A percentile compares a stretch with the other conserved stretches of the same genome.
Evolutionary conservation across 1,140 invertebrate species (phyloP).

Genomic region (Drosophila lacteicornis): DNA sequence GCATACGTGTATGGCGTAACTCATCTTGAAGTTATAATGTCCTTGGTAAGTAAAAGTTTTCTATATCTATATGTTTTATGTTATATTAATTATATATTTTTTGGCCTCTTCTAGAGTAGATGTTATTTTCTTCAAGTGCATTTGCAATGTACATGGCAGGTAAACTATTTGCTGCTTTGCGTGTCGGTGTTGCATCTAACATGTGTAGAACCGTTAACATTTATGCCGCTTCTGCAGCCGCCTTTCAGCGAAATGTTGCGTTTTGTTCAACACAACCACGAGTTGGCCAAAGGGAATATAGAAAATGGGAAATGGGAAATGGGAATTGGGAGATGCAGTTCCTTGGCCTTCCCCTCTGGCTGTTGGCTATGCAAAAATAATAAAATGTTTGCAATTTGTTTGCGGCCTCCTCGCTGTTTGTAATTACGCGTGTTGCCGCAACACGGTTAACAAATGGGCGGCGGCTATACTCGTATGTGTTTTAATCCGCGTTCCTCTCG

Average conservation of each 20-base stretch:
- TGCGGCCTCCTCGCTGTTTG: constrained; percentile 35
- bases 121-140: constrained; percentile 14
- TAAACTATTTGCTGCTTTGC: constrained; percentile 47
- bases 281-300: constrained; percentile 12
- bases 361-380: constrained; percentile 50
- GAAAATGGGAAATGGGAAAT: constrained; percentile 9
- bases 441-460: constrained; percentile 23
- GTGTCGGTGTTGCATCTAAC: constrained; percentile 56
- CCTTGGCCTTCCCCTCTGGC: constrained; percentile 21
- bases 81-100: too few species aligned
- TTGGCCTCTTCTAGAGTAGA: too few species aligned
- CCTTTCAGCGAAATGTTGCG: constrained; percentile 52
- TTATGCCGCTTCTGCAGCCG: constrained; percentile 39
- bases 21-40: too few species aligned
- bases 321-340: constrained; percentile 33
- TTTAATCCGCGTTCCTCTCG: constrained; percentile 7
- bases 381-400: constrained; percentile 58
- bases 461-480: background rate
- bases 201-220: constrained; percentile 56
- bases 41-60: too few species aligned
- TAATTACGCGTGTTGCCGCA: constrained; percentile 51
- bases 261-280: constrained; percentile 59
- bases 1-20: too few species aligned
- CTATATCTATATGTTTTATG: too few species aligned
- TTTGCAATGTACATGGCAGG: constrained; percentile 38